phyloP scores from a whole-genome alignment of 2,113 vertebrate genomes.

The Platichthys flesus region DNA sequence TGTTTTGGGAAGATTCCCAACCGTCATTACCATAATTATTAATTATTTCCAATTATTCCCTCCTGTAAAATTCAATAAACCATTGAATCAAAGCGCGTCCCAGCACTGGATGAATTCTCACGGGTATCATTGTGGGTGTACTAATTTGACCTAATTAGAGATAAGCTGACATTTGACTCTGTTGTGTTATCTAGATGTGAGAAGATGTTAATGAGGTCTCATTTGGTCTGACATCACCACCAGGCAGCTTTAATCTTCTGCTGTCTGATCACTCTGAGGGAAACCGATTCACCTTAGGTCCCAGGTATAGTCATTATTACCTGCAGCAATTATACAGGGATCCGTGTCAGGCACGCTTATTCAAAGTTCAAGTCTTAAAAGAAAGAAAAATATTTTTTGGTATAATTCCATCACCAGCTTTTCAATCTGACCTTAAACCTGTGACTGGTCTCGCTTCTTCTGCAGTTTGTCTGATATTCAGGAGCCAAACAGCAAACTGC shows the following conservation, averaged over 20 bases:
- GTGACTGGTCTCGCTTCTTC: background rate
- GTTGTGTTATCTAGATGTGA: constrained; percentile 20
- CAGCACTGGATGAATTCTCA: constrained; percentile 28
- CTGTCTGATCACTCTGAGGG: constrained; percentile 8
- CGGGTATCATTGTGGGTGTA: constrained; percentile 8
- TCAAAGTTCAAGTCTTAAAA: background rate
- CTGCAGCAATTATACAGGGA: background rate
- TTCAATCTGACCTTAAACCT: background rate
- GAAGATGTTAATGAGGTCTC: constrained; percentile 40
- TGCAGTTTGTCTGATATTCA: background rate
- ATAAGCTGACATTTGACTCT: constrained; percentile 23
- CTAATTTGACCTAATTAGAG: constrained; percentile 30
- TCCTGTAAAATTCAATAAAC: constrained; percentile 28
- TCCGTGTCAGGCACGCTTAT: background rate
- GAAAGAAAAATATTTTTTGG: background rate
- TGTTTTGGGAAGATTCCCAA: background rate
- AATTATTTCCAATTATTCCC: constrained; percentile 34
- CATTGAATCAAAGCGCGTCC: constrained; percentile 9
- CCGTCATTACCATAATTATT: constrained; percentile 33
- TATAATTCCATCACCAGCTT: background rate
- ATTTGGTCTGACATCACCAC: constrained; percentile 24
- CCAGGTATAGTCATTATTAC: background rate
- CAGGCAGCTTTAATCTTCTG: constrained; percentile 35
- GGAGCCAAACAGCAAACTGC: no score
- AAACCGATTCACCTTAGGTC: constrained; percentile 6